Evolutionary conservation across 2,797 vertebrate species (phyloP).

Genomic region (Sebastes taczanowskii): DNA sequence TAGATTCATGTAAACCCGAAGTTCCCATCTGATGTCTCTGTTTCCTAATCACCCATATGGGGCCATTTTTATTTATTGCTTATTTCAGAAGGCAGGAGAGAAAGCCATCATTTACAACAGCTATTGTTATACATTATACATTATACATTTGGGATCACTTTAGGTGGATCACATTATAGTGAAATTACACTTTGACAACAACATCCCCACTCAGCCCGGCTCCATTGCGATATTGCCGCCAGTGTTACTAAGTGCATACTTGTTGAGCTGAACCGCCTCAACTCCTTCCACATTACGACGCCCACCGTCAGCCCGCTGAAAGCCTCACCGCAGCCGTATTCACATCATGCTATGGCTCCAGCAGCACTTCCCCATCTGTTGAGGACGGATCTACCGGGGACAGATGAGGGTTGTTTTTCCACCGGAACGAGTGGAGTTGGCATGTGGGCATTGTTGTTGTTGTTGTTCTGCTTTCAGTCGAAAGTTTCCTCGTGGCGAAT

Average conservation of each 20-base stretch:
- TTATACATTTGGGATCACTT: slow-evolving; percentile 1
- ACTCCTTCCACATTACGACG: neutral
- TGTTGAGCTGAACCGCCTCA: slow-evolving; percentile 2
- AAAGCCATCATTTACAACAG: neutral
- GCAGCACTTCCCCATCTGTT: slow-evolving; percentile 46
- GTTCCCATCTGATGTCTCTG: neutral
- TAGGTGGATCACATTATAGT: neutral
- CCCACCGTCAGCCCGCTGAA: slow-evolving; percentile 3
- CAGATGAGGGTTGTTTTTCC: slow-evolving; percentile 43
- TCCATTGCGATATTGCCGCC: neutral
- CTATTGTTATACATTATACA: neutral
- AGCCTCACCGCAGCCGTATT: slow-evolving; percentile 10
- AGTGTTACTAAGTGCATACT: slow-evolving; percentile 4
- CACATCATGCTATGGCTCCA: neutral
- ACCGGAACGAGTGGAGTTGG: slow-evolving; percentile 9
- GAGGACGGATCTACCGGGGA: slow-evolving; percentile 23
- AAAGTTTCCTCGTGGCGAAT: slow-evolving; percentile 43
- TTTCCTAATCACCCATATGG: slow-evolving; percentile 1
- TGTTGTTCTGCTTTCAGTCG: slow-evolving; percentile 38
- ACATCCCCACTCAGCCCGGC: neutral
- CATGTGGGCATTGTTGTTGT: slow-evolving; percentile 40
- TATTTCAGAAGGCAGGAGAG: neutral
- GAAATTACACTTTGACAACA: slow-evolving; percentile 5
- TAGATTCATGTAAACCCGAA: neutral
- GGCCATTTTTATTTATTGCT: neutral